phyloP scores from a whole-genome alignment of 2,888 invertebrate species.

The Chymomyza fuscimana region DNA sequence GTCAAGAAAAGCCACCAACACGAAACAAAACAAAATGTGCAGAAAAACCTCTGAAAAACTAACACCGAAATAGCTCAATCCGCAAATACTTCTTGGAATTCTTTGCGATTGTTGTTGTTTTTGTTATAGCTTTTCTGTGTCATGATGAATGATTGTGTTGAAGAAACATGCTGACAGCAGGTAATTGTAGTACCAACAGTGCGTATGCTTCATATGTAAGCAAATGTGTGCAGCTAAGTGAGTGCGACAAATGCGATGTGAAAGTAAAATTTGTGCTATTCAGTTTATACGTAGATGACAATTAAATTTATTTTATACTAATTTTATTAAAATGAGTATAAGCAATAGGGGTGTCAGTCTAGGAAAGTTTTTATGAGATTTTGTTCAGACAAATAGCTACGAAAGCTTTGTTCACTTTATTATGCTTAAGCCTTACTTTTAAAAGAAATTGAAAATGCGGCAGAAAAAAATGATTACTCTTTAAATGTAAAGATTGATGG shows the following conservation, averaged over 20 bases:
- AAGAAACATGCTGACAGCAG: constrained; percentile 51
- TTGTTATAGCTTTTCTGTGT: constrained; percentile 24
- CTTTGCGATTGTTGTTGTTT: constrained; percentile 24
- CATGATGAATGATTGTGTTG: constrained; percentile 71
- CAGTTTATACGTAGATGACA: not conserved
- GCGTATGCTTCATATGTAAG: constrained; percentile 59
- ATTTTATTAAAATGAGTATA: too few relatives aligned
- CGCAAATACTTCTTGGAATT: constrained; percentile 17
- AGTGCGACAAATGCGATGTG: not conserved
- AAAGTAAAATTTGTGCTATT: not conserved
- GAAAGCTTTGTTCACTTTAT: too few relatives aligned
- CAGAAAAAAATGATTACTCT: too few relatives aligned
- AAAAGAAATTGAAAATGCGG: too few relatives aligned
- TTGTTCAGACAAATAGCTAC: too few relatives aligned
- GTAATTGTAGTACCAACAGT: constrained; percentile 27
- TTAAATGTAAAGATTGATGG: too few relatives aligned
- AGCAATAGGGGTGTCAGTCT: too few relatives aligned
- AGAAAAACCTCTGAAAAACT: constrained; percentile 48
- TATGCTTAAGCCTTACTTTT: too few relatives aligned
- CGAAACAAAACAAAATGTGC: constrained; percentile 43
- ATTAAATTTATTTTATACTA: too few relatives aligned
- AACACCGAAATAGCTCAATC: constrained; percentile 38
- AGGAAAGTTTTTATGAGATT: too few relatives aligned
- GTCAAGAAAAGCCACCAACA: constrained; percentile 37
- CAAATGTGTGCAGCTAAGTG: not conserved